A percentile compares a stretch with the other conserved stretches of the same genome.
These are phyloP conservation scores for Astreopora myriophthalma DNA, from an alignment of 64 coral and sea anemone species.

Conservation along the genomic window DNA sequence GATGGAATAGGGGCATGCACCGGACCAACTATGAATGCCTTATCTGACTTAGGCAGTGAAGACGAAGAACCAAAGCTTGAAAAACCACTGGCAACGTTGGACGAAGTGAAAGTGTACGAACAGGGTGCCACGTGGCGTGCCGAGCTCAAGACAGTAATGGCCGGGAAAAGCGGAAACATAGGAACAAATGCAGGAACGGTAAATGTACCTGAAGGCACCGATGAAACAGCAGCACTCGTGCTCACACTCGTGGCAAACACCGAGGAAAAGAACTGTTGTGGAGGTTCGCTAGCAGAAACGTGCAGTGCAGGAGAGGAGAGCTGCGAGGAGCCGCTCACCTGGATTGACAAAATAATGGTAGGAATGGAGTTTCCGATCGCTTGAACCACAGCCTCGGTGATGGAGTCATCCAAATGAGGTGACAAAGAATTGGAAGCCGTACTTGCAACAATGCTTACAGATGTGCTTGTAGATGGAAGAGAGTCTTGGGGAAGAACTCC, in stretches of 20 bases:
- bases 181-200: background rate
- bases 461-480: no score
- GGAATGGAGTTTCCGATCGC: background rate
- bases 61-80: no score
- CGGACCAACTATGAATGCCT: background rate
- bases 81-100: background rate
- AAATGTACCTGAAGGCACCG: background rate
- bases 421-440: background rate
- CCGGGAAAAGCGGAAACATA: background rate
- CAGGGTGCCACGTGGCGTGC: background rate
- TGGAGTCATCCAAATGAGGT: background rate
- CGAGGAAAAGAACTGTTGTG: background rate
- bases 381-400: background rate
- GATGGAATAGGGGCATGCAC: background rate
- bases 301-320: background rate
- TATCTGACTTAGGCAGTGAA: background rate
- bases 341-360: background rate
- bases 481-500: no score
- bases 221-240: no score
- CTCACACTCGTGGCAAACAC: background rate
- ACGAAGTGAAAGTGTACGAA: no score
- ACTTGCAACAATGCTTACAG: background rate
- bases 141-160: background rate
- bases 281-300: background rate
- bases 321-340: background rate